Evolutionary conservation across 2,797 vertebrate species (phyloP).

Genomic region (Poeciliopsis turneri): DNA sequence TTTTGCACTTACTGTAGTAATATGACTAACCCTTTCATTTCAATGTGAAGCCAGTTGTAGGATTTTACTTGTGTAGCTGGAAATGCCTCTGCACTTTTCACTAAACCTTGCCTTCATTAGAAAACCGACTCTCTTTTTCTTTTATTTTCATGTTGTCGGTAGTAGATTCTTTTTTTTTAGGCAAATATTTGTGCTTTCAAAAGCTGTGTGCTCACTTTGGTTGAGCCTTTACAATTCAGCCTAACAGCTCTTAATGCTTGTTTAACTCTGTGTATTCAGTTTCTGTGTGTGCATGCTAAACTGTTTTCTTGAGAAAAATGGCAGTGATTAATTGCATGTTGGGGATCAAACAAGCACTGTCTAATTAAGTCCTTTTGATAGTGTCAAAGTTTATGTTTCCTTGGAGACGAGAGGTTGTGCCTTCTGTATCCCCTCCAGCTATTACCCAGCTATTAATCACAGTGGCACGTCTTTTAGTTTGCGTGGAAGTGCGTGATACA

Average conservation of each 20-base stretch:
- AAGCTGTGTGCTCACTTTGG: constrained; percentile 6
- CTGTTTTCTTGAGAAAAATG: constrained; percentile 20
- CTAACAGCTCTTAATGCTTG: constrained; percentile 15
- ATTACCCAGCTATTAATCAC: constrained; percentile 53
- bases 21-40: not conserved
- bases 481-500: constrained; percentile 7
- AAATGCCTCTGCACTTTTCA: not conserved
- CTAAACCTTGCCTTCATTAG: not conserved
- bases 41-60: not conserved
- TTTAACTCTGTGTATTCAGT: constrained; percentile 6
- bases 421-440: constrained; percentile 35
- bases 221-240: not conserved
- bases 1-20: not conserved
- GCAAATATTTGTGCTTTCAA: not conserved
- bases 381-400: constrained; percentile 68
- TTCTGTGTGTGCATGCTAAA: constrained; percentile 14
- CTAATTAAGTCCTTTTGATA: constrained; percentile 72
- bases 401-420: constrained; percentile 47
- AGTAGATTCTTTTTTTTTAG: not conserved
- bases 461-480: constrained; percentile 3
- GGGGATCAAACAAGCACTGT: constrained; percentile 59
- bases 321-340: constrained; percentile 70
- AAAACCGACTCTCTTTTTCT: not conserved
- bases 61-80: not conserved
- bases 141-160: not conserved